Conservation (phyloP, 2,797 vertebrate species). For the Pseudomugil tenellus region DNA sequence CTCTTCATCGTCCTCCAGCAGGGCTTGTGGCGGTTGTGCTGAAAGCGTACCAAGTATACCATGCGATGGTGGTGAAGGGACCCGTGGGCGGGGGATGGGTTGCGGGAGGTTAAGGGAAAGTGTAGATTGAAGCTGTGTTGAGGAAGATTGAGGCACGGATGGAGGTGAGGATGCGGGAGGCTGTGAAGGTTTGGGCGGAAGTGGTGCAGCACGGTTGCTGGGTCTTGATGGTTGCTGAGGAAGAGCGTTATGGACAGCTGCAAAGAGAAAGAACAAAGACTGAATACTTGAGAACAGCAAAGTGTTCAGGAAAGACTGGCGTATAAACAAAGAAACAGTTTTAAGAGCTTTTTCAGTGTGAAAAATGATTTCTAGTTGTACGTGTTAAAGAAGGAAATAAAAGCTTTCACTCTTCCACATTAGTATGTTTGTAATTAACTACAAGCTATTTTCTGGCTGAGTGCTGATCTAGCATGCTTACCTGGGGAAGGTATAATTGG, state of each 20-base stretch:
- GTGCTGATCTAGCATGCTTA: constrained; percentile 43
- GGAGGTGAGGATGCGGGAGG: constrained; percentile 63
- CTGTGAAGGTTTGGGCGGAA: constrained; percentile 86
- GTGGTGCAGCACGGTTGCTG: constrained; percentile 88
- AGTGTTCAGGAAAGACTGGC: not conserved
- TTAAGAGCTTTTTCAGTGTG: not conserved
- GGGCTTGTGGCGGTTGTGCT: constrained; percentile 78
- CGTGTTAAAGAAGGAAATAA: not conserved
- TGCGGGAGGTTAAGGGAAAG: constrained; percentile 60
- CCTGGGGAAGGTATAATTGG: constrained; percentile 88
- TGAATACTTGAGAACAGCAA: not conserved
- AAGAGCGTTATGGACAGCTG: constrained; percentile 91
- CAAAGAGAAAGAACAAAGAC: constrained; percentile 17
- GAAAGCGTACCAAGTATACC: constrained; percentile 78
- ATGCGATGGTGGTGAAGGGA: constrained; percentile 69
- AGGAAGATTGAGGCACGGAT: constrained; percentile 50
- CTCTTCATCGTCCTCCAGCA: constrained; percentile 82
- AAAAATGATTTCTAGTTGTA: not conserved
- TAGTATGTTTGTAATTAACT: not conserved
- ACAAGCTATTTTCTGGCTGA: not conserved
- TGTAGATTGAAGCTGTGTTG: constrained; percentile 57
- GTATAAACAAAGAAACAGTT: too few relatives aligned
- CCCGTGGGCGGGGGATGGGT: constrained; percentile 51
- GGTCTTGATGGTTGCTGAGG: constrained; percentile 92
- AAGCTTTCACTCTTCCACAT: not conserved